Evolutionary conservation across 1,140 invertebrate species (phyloP).

Genomic region (Holotrichia oblita): DNA sequence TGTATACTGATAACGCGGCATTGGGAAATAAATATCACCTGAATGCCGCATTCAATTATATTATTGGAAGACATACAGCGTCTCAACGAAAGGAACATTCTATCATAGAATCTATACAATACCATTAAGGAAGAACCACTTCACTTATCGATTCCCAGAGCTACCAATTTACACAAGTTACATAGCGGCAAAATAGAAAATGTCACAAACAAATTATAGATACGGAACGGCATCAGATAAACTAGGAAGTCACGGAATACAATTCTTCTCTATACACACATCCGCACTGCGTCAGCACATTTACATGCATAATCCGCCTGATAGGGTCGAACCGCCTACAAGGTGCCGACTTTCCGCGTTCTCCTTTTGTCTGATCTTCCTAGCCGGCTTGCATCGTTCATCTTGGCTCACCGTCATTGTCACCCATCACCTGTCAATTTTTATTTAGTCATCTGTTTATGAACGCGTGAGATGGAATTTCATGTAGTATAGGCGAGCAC

Average conservation of each 20-base stretch:
- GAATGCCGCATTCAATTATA: too few species aligned
- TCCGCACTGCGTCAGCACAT: constrained; percentile 26
- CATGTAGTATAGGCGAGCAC: not conserved
- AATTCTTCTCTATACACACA: constrained; percentile 19
- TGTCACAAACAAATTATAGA: constrained; percentile 26
- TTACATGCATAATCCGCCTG: constrained; percentile 25
- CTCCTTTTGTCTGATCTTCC: not conserved
- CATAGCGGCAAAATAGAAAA: not conserved
- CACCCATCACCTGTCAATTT: constrained; percentile 28
- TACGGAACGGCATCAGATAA: not conserved
- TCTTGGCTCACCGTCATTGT: not conserved
- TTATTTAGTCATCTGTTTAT: constrained; percentile 34
- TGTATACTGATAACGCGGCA: too few species aligned
- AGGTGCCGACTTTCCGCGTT: not conserved
- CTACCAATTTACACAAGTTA: not conserved
- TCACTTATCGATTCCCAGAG: not conserved
- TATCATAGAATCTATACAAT: too few species aligned
- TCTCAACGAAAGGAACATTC: too few species aligned
- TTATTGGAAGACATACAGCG: too few species aligned
- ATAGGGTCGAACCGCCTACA: not conserved
- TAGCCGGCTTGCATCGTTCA: not conserved
- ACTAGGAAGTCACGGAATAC: constrained; percentile 30
- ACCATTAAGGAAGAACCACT: not conserved
- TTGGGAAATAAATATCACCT: too few species aligned
- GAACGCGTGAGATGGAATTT: not conserved